Evolutionary conservation across 2,797 vertebrate species (phyloP).

Genomic region (Enteromius anoplus): DNA sequence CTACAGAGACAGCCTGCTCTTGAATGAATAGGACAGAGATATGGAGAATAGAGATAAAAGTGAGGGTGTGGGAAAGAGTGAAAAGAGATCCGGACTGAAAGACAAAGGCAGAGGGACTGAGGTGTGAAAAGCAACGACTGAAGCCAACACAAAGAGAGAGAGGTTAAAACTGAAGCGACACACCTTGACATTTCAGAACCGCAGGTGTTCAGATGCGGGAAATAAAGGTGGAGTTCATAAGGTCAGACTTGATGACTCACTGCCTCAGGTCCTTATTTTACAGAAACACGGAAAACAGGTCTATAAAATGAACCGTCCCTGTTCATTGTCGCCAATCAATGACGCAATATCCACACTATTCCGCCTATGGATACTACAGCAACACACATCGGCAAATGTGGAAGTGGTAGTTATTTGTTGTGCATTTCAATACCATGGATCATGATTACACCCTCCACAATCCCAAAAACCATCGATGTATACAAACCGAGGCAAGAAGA

Average conservation of each 20-base stretch:
- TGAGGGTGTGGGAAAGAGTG: neutral
- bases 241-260: constrained; percentile 23
- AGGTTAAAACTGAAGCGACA: neutral
- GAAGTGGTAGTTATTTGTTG: too few relatives aligned
- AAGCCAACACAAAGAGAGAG: constrained; percentile 57
- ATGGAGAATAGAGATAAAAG: constrained; percentile 30
- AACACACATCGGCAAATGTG: too few relatives aligned
- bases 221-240: constrained; percentile 21
- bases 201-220: constrained; percentile 13
- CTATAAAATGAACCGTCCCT: too few relatives aligned
- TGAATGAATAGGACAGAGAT: constrained; percentile 11
- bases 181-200: constrained; percentile 3
- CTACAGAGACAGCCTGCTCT: neutral
- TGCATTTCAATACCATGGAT: too few relatives aligned
- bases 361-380: too few relatives aligned
- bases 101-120: neutral
- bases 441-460: too few relatives aligned
- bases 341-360: too few relatives aligned
- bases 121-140: constrained; percentile 38
- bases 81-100: constrained; percentile 24
- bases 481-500: too few relatives aligned
- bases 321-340: too few relatives aligned
- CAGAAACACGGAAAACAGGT: neutral
- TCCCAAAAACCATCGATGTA: too few relatives aligned
- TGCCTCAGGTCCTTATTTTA: neutral